These are phyloP conservation scores for Xyrichtys novacula DNA, from an alignment of 2,797 vertebrate species.

Conservation along the genomic window DNA sequence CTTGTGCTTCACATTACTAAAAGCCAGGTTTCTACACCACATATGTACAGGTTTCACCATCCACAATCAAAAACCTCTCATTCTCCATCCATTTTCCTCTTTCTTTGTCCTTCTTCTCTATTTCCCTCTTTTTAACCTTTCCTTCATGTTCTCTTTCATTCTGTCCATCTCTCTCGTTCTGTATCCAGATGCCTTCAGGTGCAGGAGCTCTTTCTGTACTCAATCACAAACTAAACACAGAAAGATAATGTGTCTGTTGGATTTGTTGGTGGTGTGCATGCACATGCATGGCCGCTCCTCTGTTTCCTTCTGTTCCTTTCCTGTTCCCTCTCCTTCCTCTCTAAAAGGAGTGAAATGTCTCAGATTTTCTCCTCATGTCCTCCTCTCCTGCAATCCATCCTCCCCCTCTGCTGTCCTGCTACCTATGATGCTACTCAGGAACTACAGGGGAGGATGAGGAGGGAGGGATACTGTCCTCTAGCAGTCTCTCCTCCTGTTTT, in stretches of 20 bases:
- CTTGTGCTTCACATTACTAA: slow-evolving; percentile 93
- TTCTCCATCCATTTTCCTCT: slow-evolving; percentile 20
- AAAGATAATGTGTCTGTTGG: slow-evolving; percentile 77
- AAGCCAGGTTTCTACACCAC: slow-evolving; percentile 78
- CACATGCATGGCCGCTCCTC: slow-evolving; percentile 94
- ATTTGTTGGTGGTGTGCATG: slow-evolving; percentile 92
- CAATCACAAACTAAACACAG: slow-evolving; percentile 82
- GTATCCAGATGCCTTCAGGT: slow-evolving; percentile 71
- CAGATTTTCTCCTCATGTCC: slow-evolving; percentile 22
- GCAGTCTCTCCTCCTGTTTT: slow-evolving; percentile 30
- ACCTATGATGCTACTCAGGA: slow-evolving; percentile 76
- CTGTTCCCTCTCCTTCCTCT: slow-evolving; percentile 23
- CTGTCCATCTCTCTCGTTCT: slow-evolving; percentile 53
- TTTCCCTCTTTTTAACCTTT: slow-evolving; percentile 17
- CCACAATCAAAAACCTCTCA: slow-evolving; percentile 34
- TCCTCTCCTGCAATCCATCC: slow-evolving; percentile 41
- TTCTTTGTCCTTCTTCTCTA: slow-evolving; percentile 44
- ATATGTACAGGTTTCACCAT: slow-evolving; percentile 77
- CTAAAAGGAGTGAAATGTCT: slow-evolving; percentile 40
- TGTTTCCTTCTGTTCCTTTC: slow-evolving; percentile 27
- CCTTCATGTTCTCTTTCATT: slow-evolving; percentile 53
- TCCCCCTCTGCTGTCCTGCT: slow-evolving; percentile 57
- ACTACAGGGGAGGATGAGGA: slow-evolving; percentile 67
- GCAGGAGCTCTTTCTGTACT: slow-evolving; percentile 53
- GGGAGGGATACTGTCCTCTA: slow-evolving; percentile 57